Evolutionary conservation across 2,113 vertebrate genomes (phyloP), one percentile per base, ranked within the genome.

Genomic region (Eptesicus fuscus): DNA sequence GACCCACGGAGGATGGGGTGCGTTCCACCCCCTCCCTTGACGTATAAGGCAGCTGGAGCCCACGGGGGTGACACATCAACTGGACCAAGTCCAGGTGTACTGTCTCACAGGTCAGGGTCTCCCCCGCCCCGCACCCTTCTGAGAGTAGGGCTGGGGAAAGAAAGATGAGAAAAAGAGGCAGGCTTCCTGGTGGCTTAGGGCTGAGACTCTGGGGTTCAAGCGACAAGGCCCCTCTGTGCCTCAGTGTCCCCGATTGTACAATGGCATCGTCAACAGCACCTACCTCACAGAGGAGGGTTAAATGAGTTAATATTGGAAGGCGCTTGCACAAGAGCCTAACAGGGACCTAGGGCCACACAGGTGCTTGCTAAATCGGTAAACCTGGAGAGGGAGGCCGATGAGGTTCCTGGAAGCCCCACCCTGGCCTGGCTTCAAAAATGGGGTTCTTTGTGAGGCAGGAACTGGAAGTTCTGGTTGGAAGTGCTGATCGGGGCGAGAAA

Each of bases 381-480:
- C 14, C 59, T 40, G 9, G 87, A 77, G 67, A 91, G 70, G 87
- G 76, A 95, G 85, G 84, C 88, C 49, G n/a, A 49, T 1, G 7
- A 77, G 69, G 47, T 95, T 92, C 90, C 53, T 0, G 51, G 82
- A 82, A 53, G 94, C 97, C 82, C 94, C 96, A 84, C 97, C 96
- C 94, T 88, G 1, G 71, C 84, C 90, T 97, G 96, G 96, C 96
- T 97, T 94, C 92, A 77, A 79, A 82, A 88, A 91, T 92, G 83
- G 94, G 93, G 88, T 92, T 96, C 95, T 97, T 96, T 95, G 97
- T 93, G 40, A 96, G 95, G 83, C 67, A 61, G 83, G 73, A 96
- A 97, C 97, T 97, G 93, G 97, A 97, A 97, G 92, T 95, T 97
- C 97, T 90, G 96, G 97, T 97, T 97, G 92, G 90, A 88, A 96